Conservation (phyloP, 2,888 invertebrate species). For the Drosophila dives region DNA sequence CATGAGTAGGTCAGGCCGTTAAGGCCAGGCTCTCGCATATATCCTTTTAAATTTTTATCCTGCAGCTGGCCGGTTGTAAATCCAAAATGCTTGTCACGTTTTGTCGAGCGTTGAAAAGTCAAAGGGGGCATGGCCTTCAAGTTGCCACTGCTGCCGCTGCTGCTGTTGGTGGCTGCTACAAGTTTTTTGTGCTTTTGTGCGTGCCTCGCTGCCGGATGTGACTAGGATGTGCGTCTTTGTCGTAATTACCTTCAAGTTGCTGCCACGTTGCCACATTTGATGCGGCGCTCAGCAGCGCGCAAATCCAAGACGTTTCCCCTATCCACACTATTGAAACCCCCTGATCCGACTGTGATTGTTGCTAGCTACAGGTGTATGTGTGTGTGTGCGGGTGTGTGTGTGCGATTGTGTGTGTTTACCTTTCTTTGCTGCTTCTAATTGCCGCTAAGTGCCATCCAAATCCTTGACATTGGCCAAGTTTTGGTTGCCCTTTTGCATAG, state of each 20-base stretch:
- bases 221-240: constrained; percentile 70
- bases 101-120: constrained; percentile 70
- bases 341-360: constrained; percentile 39
- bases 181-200: constrained; percentile 75
- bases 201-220: constrained; percentile 70
- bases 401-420: constrained; percentile 12
- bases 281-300: constrained; percentile 51
- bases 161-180: constrained; percentile 46
- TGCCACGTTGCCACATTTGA: constrained; percentile 55
- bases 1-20: constrained; percentile 79
- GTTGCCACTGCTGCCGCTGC: not conserved
- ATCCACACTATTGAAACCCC: not conserved
- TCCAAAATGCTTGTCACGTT: constrained; percentile 73
- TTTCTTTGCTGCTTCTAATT: constrained; percentile 62
- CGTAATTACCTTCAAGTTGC: constrained; percentile 76
- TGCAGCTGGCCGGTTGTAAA: constrained; percentile 48
- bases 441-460: constrained; percentile 75
- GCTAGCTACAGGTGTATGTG: constrained; percentile 70
- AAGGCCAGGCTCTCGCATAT: constrained; percentile 52
- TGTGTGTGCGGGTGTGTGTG: constrained; percentile 15
- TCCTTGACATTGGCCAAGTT: constrained; percentile 51
- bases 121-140: constrained; percentile 9
- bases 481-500: constrained; percentile 2
- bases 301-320: constrained; percentile 65
- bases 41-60: constrained; percentile 68